These are phyloP conservation scores for Onychomys leucogaster DNA, from an alignment of 2,797 vertebrate genomes.

Conservation along the genomic window DNA sequence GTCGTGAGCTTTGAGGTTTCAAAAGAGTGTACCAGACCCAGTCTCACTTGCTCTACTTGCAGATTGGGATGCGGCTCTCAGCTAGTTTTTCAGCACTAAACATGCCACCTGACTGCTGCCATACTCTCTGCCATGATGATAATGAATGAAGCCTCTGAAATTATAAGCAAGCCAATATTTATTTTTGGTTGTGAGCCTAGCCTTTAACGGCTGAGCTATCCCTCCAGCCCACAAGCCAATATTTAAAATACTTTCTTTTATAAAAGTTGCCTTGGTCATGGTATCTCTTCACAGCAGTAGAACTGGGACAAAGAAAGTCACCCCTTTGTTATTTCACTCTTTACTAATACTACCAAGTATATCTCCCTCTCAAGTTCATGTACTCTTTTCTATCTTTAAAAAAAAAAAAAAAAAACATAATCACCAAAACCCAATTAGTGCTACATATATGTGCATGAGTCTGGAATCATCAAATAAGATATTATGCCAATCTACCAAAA, in stretches of 20 bases:
- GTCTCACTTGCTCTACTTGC: neutral
- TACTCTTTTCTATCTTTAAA: neutral
- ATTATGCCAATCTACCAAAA: neutral
- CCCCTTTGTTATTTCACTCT: neutral
- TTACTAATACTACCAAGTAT: neutral
- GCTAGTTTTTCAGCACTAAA: too few relatives aligned
- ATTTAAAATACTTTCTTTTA: neutral
- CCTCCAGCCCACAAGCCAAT: neutral
- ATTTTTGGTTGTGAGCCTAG: too few relatives aligned
- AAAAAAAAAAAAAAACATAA: too few relatives aligned
- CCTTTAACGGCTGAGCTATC: too few relatives aligned
- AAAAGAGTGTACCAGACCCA: neutral
- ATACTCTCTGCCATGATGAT: neutral
- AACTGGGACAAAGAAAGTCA: neutral
- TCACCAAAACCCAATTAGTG: neutral
- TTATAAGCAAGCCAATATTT: neutral
- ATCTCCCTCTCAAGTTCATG: neutral
- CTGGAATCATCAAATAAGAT: neutral
- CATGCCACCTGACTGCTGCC: neutral
- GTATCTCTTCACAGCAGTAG: neutral
- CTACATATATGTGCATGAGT: too few relatives aligned
- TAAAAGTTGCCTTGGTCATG: neutral
- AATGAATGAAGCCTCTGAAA: neutral
- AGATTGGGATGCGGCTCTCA: neutral
- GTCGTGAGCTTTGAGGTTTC: neutral